Evolutionary conservation across 2,797 vertebrate species (phyloP), one percentile per base, ranked within the genome.

Genomic region (Malurus leucopterus): DNA sequence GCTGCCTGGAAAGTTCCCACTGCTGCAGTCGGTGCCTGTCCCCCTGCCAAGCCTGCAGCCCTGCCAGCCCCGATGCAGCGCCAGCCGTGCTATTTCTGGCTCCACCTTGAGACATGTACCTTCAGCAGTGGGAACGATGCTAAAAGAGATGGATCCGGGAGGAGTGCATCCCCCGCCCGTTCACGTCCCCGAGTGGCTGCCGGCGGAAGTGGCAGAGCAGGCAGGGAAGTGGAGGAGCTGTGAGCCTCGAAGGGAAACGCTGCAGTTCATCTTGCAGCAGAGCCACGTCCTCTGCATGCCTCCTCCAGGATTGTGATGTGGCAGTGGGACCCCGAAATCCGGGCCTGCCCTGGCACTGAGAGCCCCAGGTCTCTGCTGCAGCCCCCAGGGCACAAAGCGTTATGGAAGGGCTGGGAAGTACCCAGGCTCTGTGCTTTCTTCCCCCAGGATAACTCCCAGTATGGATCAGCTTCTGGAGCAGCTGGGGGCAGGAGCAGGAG

Each of bases 101-200:
- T 95, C 91, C 94, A 95, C 93, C 94, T 94, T 92, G 94, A 94
- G 91, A 91, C 76, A 9, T 74, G 83, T 75, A 91, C 91, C 62
- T 89, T 91, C 81, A 76, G 84, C 87, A 70, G 78, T 3, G 59
- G 86, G 89, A 88, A 47, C 9, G 62, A 70, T 68, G 70, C 90
- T 93, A 32, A 54, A 88, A 81, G 85, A 32, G 83, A 57, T 23
- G 57, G 87, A 79, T 75, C 50, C 8, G 47, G 78, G 86, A 78
- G 55, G 68, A 86, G 49, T 0, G 44, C 81, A 9, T 49, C 62
- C 73, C 61, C 58, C 57, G 57, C 74, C 92, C 3, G 6, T 22
- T 13, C 38, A 63, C 11, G 2, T 57, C 40, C 73, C 84, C 11
- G 8, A 34, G 49, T 1, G 5, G 51, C 79, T 71, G 77, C 71